phyloP scores from a whole-genome alignment of 1,140 invertebrate species.

The Neocloeon triangulifer region DNA sequence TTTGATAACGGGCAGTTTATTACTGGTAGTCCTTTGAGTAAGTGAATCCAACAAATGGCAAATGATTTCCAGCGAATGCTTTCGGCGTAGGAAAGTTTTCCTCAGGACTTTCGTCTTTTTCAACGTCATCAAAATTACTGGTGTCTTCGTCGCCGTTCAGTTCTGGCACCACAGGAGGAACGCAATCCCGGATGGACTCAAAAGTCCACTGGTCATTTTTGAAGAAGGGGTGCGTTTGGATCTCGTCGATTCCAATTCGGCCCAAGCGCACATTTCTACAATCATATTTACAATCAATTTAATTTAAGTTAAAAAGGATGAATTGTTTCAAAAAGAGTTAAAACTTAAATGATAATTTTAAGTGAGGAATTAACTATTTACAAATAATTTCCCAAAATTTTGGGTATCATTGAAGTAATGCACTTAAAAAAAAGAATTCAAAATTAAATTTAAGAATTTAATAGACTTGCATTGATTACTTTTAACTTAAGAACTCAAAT shows the following conservation, averaged over 20 bases:
- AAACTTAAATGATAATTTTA: conserved; percentile 4
- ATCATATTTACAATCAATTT: conserved; percentile 5
- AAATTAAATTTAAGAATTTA: too few species aligned
- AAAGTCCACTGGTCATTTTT: conserved; percentile 95
- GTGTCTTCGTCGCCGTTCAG: conserved; percentile 91
- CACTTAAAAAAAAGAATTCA: too few species aligned
- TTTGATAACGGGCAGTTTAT: too few species aligned
- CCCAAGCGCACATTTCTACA: conserved; percentile 68
- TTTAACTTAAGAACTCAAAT: too few species aligned
- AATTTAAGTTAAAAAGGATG: conserved; percentile 4
- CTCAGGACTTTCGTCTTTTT: conserved; percentile 69
- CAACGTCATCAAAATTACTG: conserved; percentile 94
- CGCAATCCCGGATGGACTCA: conserved; percentile 80
- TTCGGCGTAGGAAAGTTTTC: conserved; percentile 89
- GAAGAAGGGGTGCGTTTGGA: conserved; percentile 89
- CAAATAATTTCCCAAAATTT: too few species aligned
- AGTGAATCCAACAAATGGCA: conserved; percentile 97
- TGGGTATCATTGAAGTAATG: too few species aligned
- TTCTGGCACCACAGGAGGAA: conserved; percentile 91
- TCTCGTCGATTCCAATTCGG: conserved; percentile 82
- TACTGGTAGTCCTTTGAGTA: conserved; percentile 75
- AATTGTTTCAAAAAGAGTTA: conserved; percentile 4
- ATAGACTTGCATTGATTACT: too few species aligned
- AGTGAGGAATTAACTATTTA: conserved; percentile 4
- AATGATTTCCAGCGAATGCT: conserved; percentile 93